Percentiles rank a stretch among this genome's conserved stretches.
Evolutionary conservation across 2,888 invertebrate species (phyloP).

Genomic region (Himalopsyche anomala): DNA sequence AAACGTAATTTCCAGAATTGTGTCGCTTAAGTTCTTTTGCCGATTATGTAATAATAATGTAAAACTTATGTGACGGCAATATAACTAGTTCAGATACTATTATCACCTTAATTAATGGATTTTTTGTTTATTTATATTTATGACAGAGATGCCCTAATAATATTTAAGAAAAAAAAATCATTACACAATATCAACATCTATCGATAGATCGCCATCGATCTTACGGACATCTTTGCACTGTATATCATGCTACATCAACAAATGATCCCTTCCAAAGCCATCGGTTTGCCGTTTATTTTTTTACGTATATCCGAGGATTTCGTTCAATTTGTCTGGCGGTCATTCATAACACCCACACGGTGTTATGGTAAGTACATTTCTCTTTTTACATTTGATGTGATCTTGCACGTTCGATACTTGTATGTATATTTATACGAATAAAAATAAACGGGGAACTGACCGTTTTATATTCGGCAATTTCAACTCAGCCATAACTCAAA

Average conservation of each 20-base stretch:
- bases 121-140: no score
- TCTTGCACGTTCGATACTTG: not conserved
- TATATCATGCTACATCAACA: not conserved
- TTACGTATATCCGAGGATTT: slow-evolving; percentile 66
- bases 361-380: slow-evolving; percentile 5
- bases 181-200: no score
- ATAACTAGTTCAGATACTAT: no score
- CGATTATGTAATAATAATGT: no score
- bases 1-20: no score
- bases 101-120: no score
- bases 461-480: slow-evolving; percentile 33
- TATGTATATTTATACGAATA: not conserved
- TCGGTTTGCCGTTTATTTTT: slow-evolving; percentile 63
- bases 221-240: no score
- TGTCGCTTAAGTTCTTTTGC: no score
- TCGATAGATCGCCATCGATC: no score
- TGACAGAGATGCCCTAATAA: no score
- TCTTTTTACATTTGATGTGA: slow-evolving; percentile 8
- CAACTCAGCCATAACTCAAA: slow-evolving; percentile 2
- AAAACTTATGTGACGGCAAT: no score
- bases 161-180: no score
- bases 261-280: slow-evolving; percentile 48
- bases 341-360: slow-evolving; percentile 49
- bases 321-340: slow-evolving; percentile 63
- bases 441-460: not conserved